Base-by-base conservation (phyloP, 2,113 vertebrate genomes). In the Gymnarchus niloticus region DNA sequence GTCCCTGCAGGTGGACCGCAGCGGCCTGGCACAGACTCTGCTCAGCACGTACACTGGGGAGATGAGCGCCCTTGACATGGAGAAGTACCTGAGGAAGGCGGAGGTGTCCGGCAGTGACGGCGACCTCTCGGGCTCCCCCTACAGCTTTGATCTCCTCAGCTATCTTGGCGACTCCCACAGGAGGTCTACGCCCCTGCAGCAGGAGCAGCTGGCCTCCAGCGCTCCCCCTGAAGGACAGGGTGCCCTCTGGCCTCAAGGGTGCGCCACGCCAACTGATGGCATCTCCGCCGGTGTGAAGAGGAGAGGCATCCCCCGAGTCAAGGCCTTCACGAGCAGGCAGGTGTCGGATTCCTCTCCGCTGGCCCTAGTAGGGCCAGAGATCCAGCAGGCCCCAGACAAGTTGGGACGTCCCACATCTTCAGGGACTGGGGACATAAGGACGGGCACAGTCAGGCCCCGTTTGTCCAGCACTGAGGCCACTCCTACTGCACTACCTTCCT, bases 41-140 rank as follows among this genome's bases (percentile, higher is more conserved):
- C 95, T 90, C 87, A 93, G 86, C 6, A 89, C 19, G 52, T 87
- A 87, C 49, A 86, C 87, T 6, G 92, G 87, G 84, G 93, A 95
- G 23, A 76, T 88, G 14, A 92, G 91, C 84, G 85, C 59, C 25
- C 94, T 97, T 87, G 95, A 99, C 92, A 93, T 99, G 86, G 97
- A 98, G 88, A 98, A 96, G 91, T 98, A 98, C 85, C 93, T 98
- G 57, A 95, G 92, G 89, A 94, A 91, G 91, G 92, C 93, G 0
- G 94, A 97, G 0, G 48, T 93, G 2, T 91, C 89, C n/a, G 88
- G 87, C 77, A 91, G 49, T 65, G 93, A 94, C 84, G 90, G 93
- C 89, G 91, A 96, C 87, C 28, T 86, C 21, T 94, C 93, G 41
- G 81, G 86, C 33, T 92, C 88, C 44, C 91, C 92, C 10, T 92